A percentile compares a stretch with the other conserved stretches of the same genome.
These are phyloP conservation scores for Serrognathus titanus DNA, from an alignment of 2,888 invertebrate species.

Conservation along the genomic window DNA sequence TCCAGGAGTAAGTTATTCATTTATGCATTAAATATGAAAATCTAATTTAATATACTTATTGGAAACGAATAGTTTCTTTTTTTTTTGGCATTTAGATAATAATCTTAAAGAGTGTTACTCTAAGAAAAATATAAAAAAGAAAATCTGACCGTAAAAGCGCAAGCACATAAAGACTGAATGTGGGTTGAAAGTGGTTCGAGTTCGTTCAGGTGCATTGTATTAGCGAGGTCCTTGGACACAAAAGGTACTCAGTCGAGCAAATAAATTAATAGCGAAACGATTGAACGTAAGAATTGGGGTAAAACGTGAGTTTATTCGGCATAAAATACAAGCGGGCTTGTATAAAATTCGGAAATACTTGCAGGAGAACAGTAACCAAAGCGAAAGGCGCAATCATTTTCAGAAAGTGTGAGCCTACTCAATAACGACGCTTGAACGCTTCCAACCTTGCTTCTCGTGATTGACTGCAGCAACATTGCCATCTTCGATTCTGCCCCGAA, in stretches of 20 bases:
- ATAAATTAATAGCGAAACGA: conserved; percentile 22
- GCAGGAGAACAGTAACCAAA: conserved; percentile 12
- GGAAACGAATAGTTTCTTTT: too few species aligned
- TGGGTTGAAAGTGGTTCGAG: too few species aligned
- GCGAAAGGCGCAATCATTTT: conserved; percentile 18
- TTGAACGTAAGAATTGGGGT: conserved; percentile 20
- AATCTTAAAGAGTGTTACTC: too few species aligned
- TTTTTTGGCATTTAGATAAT: too few species aligned
- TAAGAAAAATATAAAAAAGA: too few species aligned
- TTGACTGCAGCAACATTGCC: conserved; percentile 14
- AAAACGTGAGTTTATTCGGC: conserved; percentile 19
- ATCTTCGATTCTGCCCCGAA: not conserved
- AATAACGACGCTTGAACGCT: conserved; percentile 20
- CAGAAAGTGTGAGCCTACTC: conserved; percentile 19
- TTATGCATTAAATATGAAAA: too few species aligned
- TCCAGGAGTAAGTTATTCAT: too few species aligned
- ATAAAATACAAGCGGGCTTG: conserved; percentile 17
- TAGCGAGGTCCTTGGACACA: conserved; percentile 17
- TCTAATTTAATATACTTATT: too few species aligned
- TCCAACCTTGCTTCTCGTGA: conserved; percentile 18
- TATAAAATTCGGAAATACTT: conserved; percentile 23
- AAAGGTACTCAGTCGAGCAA: conserved; percentile 19
- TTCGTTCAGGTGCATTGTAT: conserved; percentile 5
- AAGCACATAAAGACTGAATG: too few species aligned
- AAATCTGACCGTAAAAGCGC: too few species aligned